Base-by-base conservation (phyloP, 2,888 invertebrate species). In the Sesia apiformis region DNA sequence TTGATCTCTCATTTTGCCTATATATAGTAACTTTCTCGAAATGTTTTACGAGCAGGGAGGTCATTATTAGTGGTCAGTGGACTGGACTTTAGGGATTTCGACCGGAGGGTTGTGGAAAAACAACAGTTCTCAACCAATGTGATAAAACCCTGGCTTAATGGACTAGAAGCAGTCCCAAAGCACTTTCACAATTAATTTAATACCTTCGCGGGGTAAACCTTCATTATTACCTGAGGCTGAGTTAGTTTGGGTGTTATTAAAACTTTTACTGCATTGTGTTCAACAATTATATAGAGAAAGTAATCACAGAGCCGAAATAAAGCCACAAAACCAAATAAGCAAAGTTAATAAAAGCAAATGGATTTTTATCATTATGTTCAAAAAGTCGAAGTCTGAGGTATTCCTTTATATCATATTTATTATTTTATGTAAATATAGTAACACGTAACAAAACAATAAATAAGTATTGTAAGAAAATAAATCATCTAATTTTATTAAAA, bases 121-220 rank as follows among this genome's bases (percentile, higher is more conserved):
- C 75, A 81, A 79, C 78, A 76, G 75, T 74, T 72, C 78, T 73
- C 78, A 76, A 74, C 78, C 72, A 73, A 69, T 69, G 74, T 68
- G 77, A 75, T 72, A 75, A 74, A 72, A 66, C 69, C 70, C 66
- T 43, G 69, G 82, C 76, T 76, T 89, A 88, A 88, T 89, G 86
- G 85, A 84, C 81, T 80, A 72, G 67, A 70, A 65, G 72, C 69
- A 69, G 63, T 77, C 78, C 79, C 74, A 71, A 66, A 74, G 67
- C 67, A 78, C 78, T 72, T 75, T 70, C 67, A 66, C 75, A 80
- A 85, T 87, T 88, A 87, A 88, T 87, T 23, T 86, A 84, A 70
- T 74, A 74, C 73, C 73, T 72, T 67, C 75, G 67, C 58, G 62
- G 67, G 66, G 65, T 60, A 60, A 57, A 55, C 57, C 63, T 59